Base-by-base conservation (phyloP, 2,888 invertebrate genomes). In the Papilio elwesi region DNA sequence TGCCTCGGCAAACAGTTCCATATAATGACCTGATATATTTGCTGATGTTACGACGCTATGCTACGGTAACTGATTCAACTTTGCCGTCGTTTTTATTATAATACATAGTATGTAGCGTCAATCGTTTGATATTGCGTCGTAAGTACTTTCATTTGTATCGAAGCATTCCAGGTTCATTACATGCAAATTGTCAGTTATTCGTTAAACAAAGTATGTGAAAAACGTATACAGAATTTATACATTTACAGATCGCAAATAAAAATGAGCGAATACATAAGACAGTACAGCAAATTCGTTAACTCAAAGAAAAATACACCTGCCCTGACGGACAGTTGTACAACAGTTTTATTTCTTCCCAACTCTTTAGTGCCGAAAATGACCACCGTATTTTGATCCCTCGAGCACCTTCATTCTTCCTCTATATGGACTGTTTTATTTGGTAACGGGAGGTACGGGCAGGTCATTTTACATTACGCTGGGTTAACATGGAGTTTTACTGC, bases 401-500 rank as follows among this genome's bases (percentile, higher is more conserved):
- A 78, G 75, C 78, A 76, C 79, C 78, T 82, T 80, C 80, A 81
- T 81, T 81, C 82, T 79, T 38, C 78, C 81, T 78, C 81, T 76
- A 76, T 73, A 43, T 73, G 57, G 66, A 52, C 75, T 75, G 67
- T 79, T 80, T 81, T 75, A 76, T 79, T 78, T 74, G 76, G 62
- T 70, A 68, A 76, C 73, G 74, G 57, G 76, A 78, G 76, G 81
- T 80, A 76, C 81, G 83, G 83, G 85, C 80, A 86, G 90, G 82
- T 89, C 91, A 84, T 75, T 78, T 80, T 86, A 81, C 76, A 75
- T 80, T 87, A 87, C 83, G 80, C 82, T 80, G 78, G 82, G 85
- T 87, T 87, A 87, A 85, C 87, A 84, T 84, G 83, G 84, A 79
- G 89, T 90, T 93, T 92, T 91, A 93, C 85, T 90, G 87, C 88